A percentile compares a stretch with the other conserved stretches of the same genome.
Conservation (phyloP, 2,888 invertebrate genomes). For the Cheilosia scutellata region DNA sequence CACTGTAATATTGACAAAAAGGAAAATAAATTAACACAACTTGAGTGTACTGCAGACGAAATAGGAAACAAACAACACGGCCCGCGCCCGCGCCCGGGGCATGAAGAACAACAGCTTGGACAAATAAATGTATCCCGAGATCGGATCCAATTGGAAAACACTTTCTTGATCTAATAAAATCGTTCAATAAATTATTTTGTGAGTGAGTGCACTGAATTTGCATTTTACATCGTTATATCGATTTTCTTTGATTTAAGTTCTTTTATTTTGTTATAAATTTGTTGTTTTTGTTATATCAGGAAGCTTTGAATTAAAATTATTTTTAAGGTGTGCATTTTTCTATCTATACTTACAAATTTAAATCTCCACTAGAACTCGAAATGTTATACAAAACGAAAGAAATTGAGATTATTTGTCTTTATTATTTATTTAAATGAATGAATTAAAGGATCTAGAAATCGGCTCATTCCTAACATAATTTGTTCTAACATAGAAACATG, state of each 20-base stretch:
- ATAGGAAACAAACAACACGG: slow-evolving; percentile 48
- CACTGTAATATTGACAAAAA: slow-evolving; percentile 31
- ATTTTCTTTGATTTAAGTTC: not conserved
- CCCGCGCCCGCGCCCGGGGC: not conserved
- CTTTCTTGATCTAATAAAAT: slow-evolving; percentile 73
- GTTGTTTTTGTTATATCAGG: not conserved
- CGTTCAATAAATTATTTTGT: slow-evolving; percentile 67
- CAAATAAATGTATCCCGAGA: not conserved
- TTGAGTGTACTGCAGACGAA: slow-evolving; percentile 12
- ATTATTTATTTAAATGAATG: no score
- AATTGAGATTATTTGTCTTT: no score
- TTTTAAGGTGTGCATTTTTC: no score
- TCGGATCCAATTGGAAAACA: slow-evolving; percentile 57
- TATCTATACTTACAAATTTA: no score
- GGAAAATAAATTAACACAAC: slow-evolving; percentile 50
- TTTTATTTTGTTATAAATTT: not conserved
- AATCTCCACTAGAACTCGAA: no score
- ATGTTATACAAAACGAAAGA: no score
- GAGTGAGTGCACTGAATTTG: slow-evolving; percentile 48
- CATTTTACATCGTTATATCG: slow-evolving; percentile 47
- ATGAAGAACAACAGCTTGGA: slow-evolving; percentile 17
- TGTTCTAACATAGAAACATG: no score
- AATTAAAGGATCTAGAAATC: no score
- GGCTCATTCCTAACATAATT: no score
- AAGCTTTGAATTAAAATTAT: no score